Conservation (phyloP, 2,113 vertebrate genomes). For the Aptenodytes forsteri region DNA sequence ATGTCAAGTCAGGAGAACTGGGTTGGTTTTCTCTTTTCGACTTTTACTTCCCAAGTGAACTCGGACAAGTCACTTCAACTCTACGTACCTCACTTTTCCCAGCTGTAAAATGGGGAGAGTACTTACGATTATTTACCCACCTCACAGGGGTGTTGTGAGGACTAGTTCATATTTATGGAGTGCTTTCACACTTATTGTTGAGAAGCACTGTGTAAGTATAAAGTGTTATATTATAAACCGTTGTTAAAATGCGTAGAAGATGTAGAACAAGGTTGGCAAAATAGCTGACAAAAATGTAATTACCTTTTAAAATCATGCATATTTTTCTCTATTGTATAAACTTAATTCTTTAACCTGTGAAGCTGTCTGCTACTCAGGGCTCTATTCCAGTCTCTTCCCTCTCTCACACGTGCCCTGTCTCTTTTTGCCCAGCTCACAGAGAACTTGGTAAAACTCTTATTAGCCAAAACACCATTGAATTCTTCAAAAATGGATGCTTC, state of each 20-base stretch:
- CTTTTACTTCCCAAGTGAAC: not conserved
- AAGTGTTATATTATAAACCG: not conserved
- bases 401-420: not conserved
- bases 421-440: not conserved
- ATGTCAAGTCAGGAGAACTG: not conserved
- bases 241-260: not conserved
- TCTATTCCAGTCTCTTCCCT: not conserved
- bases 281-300: slow-evolving; percentile 13
- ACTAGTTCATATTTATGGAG: not conserved
- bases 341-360: not conserved
- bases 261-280: not conserved
- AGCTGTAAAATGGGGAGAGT: not conserved
- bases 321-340: slow-evolving; percentile 31
- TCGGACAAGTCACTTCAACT: not conserved
- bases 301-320: not conserved
- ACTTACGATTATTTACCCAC: not conserved
- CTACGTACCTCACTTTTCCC: not conserved
- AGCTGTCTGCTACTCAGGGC: not conserved
- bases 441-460: not conserved
- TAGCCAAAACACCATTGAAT: not conserved
- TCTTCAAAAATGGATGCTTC: not conserved
- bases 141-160: slow-evolving; percentile 54
- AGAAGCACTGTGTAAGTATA: slow-evolving; percentile 12
- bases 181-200: not conserved
- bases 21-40: not conserved